Evolutionary conservation across 2,113 vertebrate species (phyloP).

Genomic region (Illadopsis cleaveri): DNA sequence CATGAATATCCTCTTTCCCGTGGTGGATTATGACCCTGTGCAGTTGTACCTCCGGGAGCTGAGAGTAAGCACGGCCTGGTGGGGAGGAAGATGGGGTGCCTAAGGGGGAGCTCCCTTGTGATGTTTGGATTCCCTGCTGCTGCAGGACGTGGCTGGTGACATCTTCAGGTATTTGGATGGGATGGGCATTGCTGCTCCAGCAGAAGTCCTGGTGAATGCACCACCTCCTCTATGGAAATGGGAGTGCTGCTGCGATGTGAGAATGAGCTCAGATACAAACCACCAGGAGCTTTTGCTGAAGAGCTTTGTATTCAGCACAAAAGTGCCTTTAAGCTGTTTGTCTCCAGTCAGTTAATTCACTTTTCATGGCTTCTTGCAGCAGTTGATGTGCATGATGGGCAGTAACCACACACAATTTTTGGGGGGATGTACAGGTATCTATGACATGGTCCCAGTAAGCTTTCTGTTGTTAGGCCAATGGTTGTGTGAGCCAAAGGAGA

Average conservation of each 20-base stretch:
- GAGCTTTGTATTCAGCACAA: neutral
- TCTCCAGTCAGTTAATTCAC: neutral
- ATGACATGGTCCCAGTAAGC: neutral
- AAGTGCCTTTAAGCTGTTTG: neutral
- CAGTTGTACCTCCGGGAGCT: slow-evolving; percentile 86
- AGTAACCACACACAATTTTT: neutral
- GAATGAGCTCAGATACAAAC: neutral
- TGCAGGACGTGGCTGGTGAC: neutral
- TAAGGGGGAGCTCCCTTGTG: neutral
- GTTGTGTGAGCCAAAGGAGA: neutral
- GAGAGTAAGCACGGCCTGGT: slow-evolving; percentile 71
- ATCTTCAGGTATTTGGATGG: neutral
- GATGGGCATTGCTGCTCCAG: neutral
- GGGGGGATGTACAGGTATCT: neutral
- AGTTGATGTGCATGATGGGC: accelerated
- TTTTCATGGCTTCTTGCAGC: neutral
- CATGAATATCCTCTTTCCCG: slow-evolving; percentile 76
- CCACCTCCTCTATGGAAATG: neutral
- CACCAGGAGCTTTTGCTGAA: neutral
- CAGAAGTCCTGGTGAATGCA: neutral
- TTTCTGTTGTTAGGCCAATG: neutral
- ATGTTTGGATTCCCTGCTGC: neutral
- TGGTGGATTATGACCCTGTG: slow-evolving; percentile 90
- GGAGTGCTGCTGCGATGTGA: neutral
- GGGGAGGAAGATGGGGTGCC: no score